Evolutionary conservation across 1,140 invertebrate genomes (phyloP), one percentile per base, ranked within the genome.

Genomic region (Anoplophora glabripennis): DNA sequence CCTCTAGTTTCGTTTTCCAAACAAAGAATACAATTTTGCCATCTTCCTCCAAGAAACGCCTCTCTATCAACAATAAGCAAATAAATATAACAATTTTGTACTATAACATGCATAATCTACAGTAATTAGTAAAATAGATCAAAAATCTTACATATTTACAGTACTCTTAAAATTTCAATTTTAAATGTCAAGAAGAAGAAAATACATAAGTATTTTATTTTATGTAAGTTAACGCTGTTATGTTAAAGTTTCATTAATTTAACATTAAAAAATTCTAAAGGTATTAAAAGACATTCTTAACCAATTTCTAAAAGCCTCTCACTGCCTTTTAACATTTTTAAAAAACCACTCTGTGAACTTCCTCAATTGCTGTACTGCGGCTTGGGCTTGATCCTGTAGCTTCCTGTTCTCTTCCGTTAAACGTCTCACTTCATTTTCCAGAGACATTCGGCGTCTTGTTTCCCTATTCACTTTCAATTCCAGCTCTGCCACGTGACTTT

Each of bases 311-410:
- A 28, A 28, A 28, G 21, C 21, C 21, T 28, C 66, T 74, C 73
- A 81, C 69, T 86, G 89, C 66, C 86, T 82, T 73, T 93, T 90
- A 63, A 93, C 90, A 28, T 90, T 93, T 69, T 90, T 85, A 70
- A 93, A 93, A 67, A 95, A 93, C 93, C 93, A 96, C 74, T 96
- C 92, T 7, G 92, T 94, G 75, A 95, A 94, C 65, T 89, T 87
- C 15, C 91, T 83, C 8, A 96, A 81, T 71, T 96, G 93, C 66
- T 92, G 89, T 8, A 92, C 90, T 17, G 93, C 92, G 28, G 88
- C 88, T 57, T 92, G 89, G 12, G 89, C 92, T 74, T 95, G 92
- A 62, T 94, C 91, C 66, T 93, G 89, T 9, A 95, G 77, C 36
- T 92, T 84, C 7, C 86, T 82, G 76, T 96, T 96, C 71, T 95